Evolutionary conservation across 2,888 invertebrate species (phyloP).

Genomic region (Acleris sparsana): DNA sequence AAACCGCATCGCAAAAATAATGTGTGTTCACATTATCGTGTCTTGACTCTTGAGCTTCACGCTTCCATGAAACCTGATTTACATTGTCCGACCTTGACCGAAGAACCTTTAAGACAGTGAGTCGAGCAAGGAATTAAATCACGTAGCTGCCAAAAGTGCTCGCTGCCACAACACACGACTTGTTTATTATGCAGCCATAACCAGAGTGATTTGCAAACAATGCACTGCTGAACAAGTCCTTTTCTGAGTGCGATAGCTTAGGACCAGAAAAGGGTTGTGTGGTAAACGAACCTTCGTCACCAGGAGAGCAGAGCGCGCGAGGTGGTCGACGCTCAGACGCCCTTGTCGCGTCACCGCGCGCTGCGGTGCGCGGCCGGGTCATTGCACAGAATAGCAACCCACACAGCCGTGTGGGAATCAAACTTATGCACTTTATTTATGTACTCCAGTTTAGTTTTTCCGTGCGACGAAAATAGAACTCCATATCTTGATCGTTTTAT

Average conservation of each 20-base stretch:
- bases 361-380: constrained; percentile 45
- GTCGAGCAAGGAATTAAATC: constrained; percentile 44
- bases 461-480: constrained; percentile 11
- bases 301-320: constrained; percentile 61
- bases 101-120: constrained; percentile 44
- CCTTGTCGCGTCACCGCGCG: constrained; percentile 55
- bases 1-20: constrained; percentile 30
- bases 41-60: constrained; percentile 31
- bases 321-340: constrained; percentile 56
- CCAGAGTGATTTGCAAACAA: constrained; percentile 54
- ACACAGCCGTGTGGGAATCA: constrained; percentile 35
- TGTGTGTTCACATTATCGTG: constrained; percentile 31
- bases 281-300: constrained; percentile 69
- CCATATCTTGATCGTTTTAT: not conserved
- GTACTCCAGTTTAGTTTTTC: constrained; percentile 14
- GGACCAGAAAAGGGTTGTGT: constrained; percentile 76
- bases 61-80: constrained; percentile 39
- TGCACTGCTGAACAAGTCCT: constrained; percentile 49
- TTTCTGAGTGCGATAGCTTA: constrained; percentile 56
- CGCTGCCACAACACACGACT: constrained; percentile 36
- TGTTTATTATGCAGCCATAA: constrained; percentile 41
- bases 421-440: constrained; percentile 30
- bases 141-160: constrained; percentile 41
- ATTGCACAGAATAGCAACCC: constrained; percentile 52
- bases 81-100: constrained; percentile 46